These are phyloP conservation scores for Pica pica DNA, from an alignment of 2,113 vertebrate genomes.

Conservation along the genomic window DNA sequence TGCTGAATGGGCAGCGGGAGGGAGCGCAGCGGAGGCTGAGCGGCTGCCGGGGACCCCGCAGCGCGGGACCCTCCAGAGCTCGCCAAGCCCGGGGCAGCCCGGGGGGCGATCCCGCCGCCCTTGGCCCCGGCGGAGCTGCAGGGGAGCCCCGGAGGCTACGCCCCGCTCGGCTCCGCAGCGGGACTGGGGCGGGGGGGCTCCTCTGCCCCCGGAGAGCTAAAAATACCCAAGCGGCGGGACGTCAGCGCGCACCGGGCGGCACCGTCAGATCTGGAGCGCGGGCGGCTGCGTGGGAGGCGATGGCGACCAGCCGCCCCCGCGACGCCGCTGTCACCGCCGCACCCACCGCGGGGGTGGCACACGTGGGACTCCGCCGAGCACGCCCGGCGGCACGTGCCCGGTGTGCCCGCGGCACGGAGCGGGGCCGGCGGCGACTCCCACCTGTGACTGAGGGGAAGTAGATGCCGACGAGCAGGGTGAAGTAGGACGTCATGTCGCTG, in stretches of 20 bases:
- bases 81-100: fast-evolving
- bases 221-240: slow-evolving; percentile 3
- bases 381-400: background rate
- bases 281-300: slow-evolving; percentile 25
- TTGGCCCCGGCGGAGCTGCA: background rate
- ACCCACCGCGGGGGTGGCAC: background rate
- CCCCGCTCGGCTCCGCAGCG: background rate
- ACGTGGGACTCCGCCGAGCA: background rate
- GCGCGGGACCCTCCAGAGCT: background rate
- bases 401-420: background rate
- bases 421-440: slow-evolving; percentile 2
- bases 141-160: background rate
- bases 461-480: slow-evolving; percentile 95
- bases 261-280: slow-evolving; percentile 2
- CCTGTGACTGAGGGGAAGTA: slow-evolving; percentile 99
- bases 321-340: background rate
- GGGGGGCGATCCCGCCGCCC: background rate
- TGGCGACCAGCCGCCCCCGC: background rate
- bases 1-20: fast-evolving
- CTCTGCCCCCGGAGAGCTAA: background rate
- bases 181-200: background rate
- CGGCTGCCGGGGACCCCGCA: background rate
- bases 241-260: background rate
- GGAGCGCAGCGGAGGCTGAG: background rate
- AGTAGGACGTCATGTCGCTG: slow-evolving; percentile 94